Conservation (phyloP, 2,113 vertebrate species). For the Panurus biarmicus region DNA sequence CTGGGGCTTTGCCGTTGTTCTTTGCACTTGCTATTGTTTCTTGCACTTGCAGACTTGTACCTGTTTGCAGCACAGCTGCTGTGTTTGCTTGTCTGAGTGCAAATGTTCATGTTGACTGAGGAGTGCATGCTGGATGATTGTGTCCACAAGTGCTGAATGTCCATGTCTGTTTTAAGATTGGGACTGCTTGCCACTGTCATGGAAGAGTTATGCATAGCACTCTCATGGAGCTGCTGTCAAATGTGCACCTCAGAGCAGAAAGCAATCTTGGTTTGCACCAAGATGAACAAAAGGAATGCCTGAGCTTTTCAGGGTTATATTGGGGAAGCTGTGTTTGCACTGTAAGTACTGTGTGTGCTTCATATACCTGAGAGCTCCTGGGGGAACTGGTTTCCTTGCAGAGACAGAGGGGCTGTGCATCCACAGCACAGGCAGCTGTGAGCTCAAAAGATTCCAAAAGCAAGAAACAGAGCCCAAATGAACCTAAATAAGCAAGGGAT, state of each 20-base stretch:
- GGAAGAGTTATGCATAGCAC: accelerated
- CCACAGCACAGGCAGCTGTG: background rate
- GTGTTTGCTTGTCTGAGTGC: accelerated
- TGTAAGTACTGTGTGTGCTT: background rate
- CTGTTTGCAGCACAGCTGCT: background rate
- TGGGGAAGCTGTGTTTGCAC: background rate
- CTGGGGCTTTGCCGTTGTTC: background rate
- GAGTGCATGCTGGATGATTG: background rate
- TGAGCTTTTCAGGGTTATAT: background rate
- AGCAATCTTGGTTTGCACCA: background rate
- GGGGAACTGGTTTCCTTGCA: background rate
- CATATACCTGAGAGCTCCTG: background rate
- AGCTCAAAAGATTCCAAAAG: background rate
- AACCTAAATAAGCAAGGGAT: background rate
- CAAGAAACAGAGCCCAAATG: background rate
- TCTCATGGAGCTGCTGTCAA: background rate
- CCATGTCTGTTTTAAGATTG: background rate
- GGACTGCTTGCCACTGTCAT: background rate
- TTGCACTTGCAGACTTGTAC: background rate
- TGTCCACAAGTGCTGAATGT: background rate
- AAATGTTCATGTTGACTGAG: background rate
- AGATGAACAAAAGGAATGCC: background rate
- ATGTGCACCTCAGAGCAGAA: background rate
- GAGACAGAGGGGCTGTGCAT: background rate
- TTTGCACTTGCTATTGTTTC: background rate